A percentile compares a stretch with the other conserved stretches of the same genome.
Evolutionary conservation across 64 coral and sea anemone genomes (phyloP).

Genomic region (Stichodactyla mertensii): DNA sequence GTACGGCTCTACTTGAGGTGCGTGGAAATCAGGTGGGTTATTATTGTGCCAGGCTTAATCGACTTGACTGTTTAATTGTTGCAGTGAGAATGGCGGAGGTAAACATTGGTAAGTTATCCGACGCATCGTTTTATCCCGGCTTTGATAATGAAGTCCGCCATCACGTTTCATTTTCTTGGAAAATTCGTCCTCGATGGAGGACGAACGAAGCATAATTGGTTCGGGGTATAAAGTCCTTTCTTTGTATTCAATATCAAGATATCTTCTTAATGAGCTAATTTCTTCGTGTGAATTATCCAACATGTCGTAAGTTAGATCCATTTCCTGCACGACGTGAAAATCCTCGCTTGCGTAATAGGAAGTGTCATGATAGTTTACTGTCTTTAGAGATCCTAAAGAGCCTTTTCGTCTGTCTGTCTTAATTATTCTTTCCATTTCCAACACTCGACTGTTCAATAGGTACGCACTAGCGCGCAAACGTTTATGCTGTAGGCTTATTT

Average conservation of each 20-base stretch:
- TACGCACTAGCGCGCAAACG: constrained; percentile 53
- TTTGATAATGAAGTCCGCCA: constrained; percentile 82
- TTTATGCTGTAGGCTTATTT: constrained; percentile 76
- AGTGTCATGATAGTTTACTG: constrained; percentile 34
- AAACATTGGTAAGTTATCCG: constrained; percentile 70
- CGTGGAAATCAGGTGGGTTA: too few species aligned
- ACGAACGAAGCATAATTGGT: constrained; percentile 51
- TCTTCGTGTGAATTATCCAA: constrained; percentile 70
- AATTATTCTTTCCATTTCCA: constrained; percentile 73
- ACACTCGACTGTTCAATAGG: constrained; percentile 45
- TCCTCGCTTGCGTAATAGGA: constrained; percentile 56
- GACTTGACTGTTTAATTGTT: not conserved
- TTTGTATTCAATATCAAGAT: constrained; percentile 80
- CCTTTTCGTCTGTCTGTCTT: constrained; percentile 50
- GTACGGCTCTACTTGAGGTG: too few species aligned
- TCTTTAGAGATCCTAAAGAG: constrained; percentile 41
- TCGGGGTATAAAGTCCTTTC: constrained; percentile 87
- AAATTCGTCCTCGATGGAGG: constrained; percentile 71
- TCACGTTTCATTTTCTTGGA: constrained; percentile 88
- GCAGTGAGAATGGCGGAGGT: constrained; percentile 56
- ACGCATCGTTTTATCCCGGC: constrained; percentile 71
- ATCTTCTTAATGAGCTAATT: constrained; percentile 65
- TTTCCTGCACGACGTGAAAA: constrained; percentile 59
- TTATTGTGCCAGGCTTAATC: not conserved
- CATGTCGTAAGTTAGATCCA: constrained; percentile 64